phyloP scores from a whole-genome alignment of 92 coral and sea anemone genomes.

The Porites evermanni region DNA sequence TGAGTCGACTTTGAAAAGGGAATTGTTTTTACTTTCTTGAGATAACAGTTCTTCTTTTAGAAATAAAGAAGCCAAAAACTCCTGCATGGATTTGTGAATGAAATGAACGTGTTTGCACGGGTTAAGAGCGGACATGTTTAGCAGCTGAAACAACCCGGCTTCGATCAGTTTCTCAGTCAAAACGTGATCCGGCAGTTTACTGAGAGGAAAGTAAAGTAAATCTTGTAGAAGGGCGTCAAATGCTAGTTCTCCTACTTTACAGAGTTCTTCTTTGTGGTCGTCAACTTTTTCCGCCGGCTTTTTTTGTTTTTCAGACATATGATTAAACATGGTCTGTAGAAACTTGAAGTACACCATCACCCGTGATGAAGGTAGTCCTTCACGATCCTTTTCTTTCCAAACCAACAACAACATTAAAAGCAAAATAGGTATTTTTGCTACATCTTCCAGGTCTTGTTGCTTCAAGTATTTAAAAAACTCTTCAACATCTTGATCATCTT shows the following conservation, averaged over 20 bases:
- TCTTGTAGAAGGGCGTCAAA: slow-evolving; percentile 8
- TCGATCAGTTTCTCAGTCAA: not conserved
- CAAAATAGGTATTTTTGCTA: slow-evolving; percentile 20
- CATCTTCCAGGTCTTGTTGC: not conserved
- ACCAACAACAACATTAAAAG: not conserved
- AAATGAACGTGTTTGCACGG: not conserved
- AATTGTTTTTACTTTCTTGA: not conserved
- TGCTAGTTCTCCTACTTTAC: not conserved
- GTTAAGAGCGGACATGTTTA: not conserved
- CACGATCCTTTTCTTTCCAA: not conserved
- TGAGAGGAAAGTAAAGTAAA: not conserved
- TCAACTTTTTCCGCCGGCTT: not conserved
- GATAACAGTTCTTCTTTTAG: slow-evolving; percentile 1
- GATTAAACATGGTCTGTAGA: not conserved
- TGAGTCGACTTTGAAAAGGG: not conserved
- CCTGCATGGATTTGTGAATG: slow-evolving; percentile 4
- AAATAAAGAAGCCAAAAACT: not conserved
- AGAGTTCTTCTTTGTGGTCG: not conserved
- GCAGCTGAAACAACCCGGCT: not conserved
- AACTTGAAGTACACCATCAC: not conserved
- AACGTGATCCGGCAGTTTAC: not conserved
- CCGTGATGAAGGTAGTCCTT: slow-evolving; percentile 3
- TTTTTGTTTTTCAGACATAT: not conserved
- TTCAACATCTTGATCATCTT: not conserved
- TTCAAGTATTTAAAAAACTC: not conserved